A percentile compares a stretch with the other conserved stretches of the same genome.
Evolutionary conservation across 2,797 vertebrate genomes (phyloP).

Genomic region (Pogonophryne albipinna): DNA sequence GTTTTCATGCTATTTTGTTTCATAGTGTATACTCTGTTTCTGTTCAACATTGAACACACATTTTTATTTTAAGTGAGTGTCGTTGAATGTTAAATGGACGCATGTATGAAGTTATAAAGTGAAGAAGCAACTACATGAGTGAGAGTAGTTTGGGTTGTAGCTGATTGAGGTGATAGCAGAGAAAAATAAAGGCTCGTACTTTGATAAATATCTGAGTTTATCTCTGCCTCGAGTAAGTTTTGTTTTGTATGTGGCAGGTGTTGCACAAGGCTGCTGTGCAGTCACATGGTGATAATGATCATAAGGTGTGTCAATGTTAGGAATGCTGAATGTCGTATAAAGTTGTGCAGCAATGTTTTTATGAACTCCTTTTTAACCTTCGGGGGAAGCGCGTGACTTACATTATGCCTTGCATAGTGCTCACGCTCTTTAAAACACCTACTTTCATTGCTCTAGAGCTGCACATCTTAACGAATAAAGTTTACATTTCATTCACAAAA

Average conservation of each 20-base stretch:
- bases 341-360: conserved; percentile 3
- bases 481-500: conserved; percentile 66
- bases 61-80: conserved; percentile 19
- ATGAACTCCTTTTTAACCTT: background rate
- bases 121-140: conserved; percentile 1
- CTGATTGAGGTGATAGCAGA: no score
- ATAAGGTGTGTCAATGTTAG: background rate
- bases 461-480: conserved; percentile 44
- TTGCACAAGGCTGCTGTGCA: no score
- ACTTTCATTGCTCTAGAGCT: conserved; percentile 20
- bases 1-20: background rate
- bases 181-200: no score
- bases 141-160: background rate
- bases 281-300: no score
- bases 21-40: background rate
- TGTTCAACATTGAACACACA: conserved; percentile 15
- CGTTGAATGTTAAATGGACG: background rate
- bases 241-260: no score
- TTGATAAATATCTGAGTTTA: no score
- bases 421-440: conserved; percentile 20
- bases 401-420: background rate
- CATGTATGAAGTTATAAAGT: conserved; percentile 1
- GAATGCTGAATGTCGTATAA: conserved; percentile 42
- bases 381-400: background rate
- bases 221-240: no score